Conservation (phyloP, 2,888 invertebrate species). For the Coecobrya sp. region DNA sequence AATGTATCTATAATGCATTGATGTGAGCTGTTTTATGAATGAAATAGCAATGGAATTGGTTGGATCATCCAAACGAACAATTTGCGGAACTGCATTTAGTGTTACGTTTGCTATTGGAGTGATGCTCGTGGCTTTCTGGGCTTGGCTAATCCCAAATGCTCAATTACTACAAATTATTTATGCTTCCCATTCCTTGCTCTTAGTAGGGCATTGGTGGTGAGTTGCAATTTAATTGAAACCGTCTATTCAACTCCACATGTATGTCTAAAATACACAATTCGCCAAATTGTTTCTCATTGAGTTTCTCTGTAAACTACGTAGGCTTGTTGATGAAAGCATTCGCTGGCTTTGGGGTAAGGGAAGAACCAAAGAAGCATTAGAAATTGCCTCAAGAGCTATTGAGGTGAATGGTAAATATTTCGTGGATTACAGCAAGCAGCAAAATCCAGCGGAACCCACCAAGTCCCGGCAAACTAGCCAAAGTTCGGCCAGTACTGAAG, state of each 20-base stretch:
- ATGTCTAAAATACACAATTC: not conserved
- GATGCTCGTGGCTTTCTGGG: slow-evolving; percentile 65
- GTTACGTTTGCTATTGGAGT: slow-evolving; percentile 62
- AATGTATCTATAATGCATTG: slow-evolving; percentile 90
- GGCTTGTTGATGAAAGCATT: slow-evolving; percentile 96
- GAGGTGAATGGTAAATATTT: slow-evolving; percentile 73
- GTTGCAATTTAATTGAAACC: slow-evolving; percentile 70
- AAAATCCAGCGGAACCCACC: not conserved
- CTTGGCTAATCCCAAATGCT: slow-evolving; percentile 89
- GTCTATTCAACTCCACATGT: not conserved
- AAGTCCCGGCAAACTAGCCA: slow-evolving; percentile 39
- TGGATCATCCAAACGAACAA: slow-evolving; percentile 42
- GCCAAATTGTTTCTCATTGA: not conserved
- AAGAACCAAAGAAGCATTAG: slow-evolving; percentile 91
- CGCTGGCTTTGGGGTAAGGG: slow-evolving; percentile 96
- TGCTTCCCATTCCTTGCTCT: slow-evolving; percentile 92
- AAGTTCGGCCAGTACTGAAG: not conserved
- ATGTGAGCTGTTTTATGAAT: slow-evolving; percentile 87
- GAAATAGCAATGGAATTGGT: slow-evolving; percentile 72
- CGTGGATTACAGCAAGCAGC: slow-evolving; percentile 47
- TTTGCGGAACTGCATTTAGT: slow-evolving; percentile 83
- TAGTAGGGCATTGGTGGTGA: slow-evolving; percentile 92
- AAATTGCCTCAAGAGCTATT: slow-evolving; percentile 76
- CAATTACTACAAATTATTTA: slow-evolving; percentile 92
- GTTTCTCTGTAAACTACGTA: slow-evolving; percentile 87